A percentile compares a stretch with the other conserved stretches of the same genome.
These are phyloP conservation scores for Salvelinus namaycush DNA, from an alignment of 2,113 vertebrate genomes.

Conservation along the genomic window DNA sequence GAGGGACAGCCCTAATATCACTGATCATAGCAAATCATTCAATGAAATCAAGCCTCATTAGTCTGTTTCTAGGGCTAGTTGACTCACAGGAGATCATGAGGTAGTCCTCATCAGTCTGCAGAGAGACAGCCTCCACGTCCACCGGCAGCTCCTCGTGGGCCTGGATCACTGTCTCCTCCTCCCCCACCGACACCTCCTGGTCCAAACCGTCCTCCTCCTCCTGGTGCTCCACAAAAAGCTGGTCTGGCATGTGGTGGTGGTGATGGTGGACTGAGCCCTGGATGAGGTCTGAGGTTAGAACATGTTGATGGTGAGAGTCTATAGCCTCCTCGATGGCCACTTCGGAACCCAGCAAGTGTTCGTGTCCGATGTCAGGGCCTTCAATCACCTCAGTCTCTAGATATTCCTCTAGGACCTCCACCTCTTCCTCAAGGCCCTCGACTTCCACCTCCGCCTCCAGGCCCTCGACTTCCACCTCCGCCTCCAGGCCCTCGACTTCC, in stretches of 20 bases:
- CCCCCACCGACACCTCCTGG: slow-evolving; percentile 82
- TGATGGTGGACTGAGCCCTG: slow-evolving; percentile 69
- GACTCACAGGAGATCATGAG: slow-evolving; percentile 98
- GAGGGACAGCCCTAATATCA: neutral
- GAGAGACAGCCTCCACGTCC: slow-evolving; percentile 82
- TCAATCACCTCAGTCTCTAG: slow-evolving; percentile 70
- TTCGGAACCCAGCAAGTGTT: slow-evolving; percentile 85
- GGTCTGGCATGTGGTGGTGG: slow-evolving; percentile 84
- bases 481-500: slow-evolving; percentile 77
- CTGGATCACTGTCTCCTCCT: slow-evolving; percentile 88
- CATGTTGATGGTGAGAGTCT: slow-evolving; percentile 84
- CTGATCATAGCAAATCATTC: too few species aligned
- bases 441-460: slow-evolving; percentile 78
- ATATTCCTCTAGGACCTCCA: slow-evolving; percentile 75
- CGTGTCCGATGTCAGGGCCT: slow-evolving; percentile 62
- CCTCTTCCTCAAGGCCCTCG: slow-evolving; percentile 70
- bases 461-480: slow-evolving; percentile 87
- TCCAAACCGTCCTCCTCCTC: slow-evolving; percentile 85
- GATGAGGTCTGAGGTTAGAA: slow-evolving; percentile 85
- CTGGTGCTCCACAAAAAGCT: slow-evolving; percentile 89
- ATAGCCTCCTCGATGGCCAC: slow-evolving; percentile 93
- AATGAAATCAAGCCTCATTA: too few species aligned
- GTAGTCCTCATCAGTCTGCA: slow-evolving; percentile 96
- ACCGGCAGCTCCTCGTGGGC: slow-evolving; percentile 71
- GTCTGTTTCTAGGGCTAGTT: slow-evolving; percentile 9